Conservation (phyloP, 2,888 invertebrate species). For the Macropis europaea region DNA sequence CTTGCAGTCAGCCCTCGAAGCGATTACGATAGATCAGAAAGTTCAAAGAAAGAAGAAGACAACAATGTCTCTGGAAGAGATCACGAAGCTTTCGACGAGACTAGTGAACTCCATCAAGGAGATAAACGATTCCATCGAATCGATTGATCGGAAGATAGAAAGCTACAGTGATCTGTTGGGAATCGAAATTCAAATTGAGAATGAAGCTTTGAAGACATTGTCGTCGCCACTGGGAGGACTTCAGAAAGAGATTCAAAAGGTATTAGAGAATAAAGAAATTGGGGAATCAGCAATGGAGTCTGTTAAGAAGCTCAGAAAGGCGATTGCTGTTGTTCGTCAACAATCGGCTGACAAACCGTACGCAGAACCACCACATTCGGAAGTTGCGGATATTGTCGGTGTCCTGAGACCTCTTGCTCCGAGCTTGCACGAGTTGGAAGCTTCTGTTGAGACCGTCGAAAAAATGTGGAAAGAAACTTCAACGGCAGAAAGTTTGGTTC, state of each 20-base stretch:
- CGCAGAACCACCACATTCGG: constrained; percentile 48
- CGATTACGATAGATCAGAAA: constrained; percentile 5
- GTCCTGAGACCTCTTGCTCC: constrained; percentile 31
- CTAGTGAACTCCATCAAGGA: constrained; percentile 31
- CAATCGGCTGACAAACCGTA: constrained; percentile 58
- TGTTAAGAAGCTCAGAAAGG: constrained; percentile 64
- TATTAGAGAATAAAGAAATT: constrained; percentile 18
- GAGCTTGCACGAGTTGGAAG: constrained; percentile 33
- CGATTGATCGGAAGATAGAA: constrained; percentile 48
- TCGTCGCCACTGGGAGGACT: constrained; percentile 45
- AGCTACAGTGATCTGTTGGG: constrained; percentile 35
- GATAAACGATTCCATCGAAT: constrained; percentile 46
- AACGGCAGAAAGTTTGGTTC: constrained; percentile 23
- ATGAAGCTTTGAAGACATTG: constrained; percentile 48
- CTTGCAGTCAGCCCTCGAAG: constrained; percentile 48
- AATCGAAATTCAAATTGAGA: constrained; percentile 48
- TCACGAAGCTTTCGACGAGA: constrained; percentile 24
- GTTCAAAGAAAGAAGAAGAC: not conserved
- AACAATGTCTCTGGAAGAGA: constrained; percentile 20
- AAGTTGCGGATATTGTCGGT: not conserved
- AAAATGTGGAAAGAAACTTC: constrained; percentile 34
- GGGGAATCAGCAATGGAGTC: constrained; percentile 56
- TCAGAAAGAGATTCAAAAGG: constrained; percentile 31
- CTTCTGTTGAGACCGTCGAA: constrained; percentile 19
- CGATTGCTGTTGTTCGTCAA: constrained; percentile 67